phyloP scores from a whole-genome alignment of 2,797 vertebrate species.

The Sebastes alutus region DNA sequence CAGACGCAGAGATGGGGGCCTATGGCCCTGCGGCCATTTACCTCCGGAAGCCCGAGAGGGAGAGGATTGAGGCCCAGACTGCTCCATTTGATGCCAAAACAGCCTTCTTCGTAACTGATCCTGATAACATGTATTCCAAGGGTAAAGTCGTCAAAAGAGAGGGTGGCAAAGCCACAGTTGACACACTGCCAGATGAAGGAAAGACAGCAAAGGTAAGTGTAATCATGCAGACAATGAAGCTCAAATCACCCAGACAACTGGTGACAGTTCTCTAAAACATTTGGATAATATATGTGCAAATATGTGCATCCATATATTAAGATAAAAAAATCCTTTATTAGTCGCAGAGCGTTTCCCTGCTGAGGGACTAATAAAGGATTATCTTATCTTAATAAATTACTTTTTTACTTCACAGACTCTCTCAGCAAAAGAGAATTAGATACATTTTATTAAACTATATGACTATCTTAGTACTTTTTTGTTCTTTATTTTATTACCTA shows the following conservation, averaged over 20 bases:
- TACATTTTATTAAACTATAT: background rate
- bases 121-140: conserved; percentile 88
- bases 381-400: too few species aligned
- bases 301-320: too few species aligned
- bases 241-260: background rate
- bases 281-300: background rate
- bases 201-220: conserved; percentile 70
- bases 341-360: too few species aligned
- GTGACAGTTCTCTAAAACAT: background rate
- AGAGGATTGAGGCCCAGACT: conserved; percentile 88
- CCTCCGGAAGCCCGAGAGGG: conserved; percentile 90
- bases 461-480: background rate
- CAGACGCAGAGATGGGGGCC: conserved; percentile 86
- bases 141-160: conserved; percentile 84
- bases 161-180: conserved; percentile 88
- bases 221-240: conserved; percentile 16
- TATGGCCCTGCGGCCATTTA: conserved; percentile 86
- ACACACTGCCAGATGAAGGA: conserved; percentile 72
- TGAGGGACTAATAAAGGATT: too few species aligned
- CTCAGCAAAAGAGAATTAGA: background rate
- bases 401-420: background rate
- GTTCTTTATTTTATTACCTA: background rate
- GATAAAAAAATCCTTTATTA: too few species aligned
- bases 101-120: conserved; percentile 83
- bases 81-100: conserved; percentile 91